Conservation (phyloP, 2,113 vertebrate genomes). For the Mus spicilegus region DNA sequence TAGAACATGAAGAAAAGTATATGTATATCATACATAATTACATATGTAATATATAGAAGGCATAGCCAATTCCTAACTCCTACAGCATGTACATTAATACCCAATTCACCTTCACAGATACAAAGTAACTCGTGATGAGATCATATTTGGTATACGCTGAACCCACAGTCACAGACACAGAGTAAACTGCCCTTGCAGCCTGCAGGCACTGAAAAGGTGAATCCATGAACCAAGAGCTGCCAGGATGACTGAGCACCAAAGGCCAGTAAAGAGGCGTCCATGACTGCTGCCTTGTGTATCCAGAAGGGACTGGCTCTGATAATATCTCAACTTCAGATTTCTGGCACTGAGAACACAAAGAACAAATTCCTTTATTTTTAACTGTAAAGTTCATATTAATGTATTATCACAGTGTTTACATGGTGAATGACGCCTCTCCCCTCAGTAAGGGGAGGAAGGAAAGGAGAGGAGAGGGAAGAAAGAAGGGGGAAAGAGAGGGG, state of each 20-base stretch:
- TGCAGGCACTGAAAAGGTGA: too few species aligned
- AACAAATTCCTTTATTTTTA: background rate
- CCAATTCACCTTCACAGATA: background rate
- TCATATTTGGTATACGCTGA: background rate
- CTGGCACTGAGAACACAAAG: background rate
- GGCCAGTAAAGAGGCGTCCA: too few species aligned
- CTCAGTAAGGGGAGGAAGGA: background rate
- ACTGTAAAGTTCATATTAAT: background rate
- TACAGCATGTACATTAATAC: background rate
- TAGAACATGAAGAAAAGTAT: background rate
- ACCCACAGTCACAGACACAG: background rate
- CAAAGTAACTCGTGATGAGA: background rate
- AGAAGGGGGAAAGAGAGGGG: too few species aligned
- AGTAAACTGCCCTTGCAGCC: background rate
- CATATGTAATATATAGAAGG: background rate
- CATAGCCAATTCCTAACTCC: background rate
- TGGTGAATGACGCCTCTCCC: background rate
- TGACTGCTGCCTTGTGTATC: background rate
- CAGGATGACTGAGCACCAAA: background rate
- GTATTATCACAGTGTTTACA: background rate
- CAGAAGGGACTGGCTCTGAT: background rate
- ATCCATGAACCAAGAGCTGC: background rate
- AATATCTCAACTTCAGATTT: background rate
- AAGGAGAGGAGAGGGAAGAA: too few species aligned
- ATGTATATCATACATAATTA: background rate